phyloP scores from a whole-genome alignment of 1,140 invertebrate genomes.

The Caerostris extrusa region DNA sequence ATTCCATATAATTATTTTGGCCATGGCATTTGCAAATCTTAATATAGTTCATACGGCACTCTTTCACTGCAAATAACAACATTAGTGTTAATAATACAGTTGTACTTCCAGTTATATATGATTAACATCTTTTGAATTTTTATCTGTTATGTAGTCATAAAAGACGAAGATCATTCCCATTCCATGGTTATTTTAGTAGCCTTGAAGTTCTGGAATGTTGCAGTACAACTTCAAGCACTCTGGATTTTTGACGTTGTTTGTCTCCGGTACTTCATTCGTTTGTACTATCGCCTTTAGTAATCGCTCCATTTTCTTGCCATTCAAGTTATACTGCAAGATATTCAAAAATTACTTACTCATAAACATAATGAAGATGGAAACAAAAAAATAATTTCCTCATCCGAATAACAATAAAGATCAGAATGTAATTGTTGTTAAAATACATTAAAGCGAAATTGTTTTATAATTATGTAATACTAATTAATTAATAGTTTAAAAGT shows the following conservation, averaged over 20 bases:
- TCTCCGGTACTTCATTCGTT: constrained; percentile 78
- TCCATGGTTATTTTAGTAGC: constrained; percentile 25
- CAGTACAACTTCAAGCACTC: constrained; percentile 80
- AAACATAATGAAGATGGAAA: too few species aligned
- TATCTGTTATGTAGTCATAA: neutral
- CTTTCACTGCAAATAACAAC: neutral
- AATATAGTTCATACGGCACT: neutral
- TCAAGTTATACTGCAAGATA: constrained; percentile 84
- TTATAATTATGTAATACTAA: too few species aligned
- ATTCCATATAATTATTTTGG: too few species aligned
- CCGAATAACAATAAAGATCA: too few species aligned
- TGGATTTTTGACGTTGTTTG: constrained; percentile 73
- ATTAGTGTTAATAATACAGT: neutral
- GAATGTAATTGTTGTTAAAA: too few species aligned
- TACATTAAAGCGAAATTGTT: too few species aligned
- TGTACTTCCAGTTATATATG: neutral
- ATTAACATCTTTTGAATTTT: neutral
- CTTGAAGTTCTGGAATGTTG: constrained; percentile 71
- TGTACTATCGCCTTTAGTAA: constrained; percentile 84
- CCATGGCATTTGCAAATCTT: too few species aligned
- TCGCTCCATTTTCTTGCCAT: constrained; percentile 85
- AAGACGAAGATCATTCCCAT: neutral
- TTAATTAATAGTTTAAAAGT: too few species aligned
- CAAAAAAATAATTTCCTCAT: too few species aligned
- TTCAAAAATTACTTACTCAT: neutral